phyloP scores from a whole-genome alignment of 1,140 invertebrate species.

The Orussus abietinus region DNA sequence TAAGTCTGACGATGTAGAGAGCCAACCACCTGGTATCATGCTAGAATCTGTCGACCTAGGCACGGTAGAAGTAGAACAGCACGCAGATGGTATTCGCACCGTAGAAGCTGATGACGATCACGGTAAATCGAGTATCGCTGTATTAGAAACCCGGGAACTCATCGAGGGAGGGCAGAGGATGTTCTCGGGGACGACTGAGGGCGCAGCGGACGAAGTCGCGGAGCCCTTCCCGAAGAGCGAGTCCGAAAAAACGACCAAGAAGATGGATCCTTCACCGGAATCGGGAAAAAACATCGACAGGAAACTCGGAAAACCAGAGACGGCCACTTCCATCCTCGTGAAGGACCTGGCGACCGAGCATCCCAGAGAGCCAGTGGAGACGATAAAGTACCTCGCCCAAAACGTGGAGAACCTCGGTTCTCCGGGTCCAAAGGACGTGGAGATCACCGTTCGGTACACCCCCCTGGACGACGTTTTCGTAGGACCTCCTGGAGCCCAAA shows the following conservation, averaged over 20 bases:
- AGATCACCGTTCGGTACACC: constrained; percentile 11
- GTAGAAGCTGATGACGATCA: constrained; percentile 35
- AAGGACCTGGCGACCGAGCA: too few species aligned
- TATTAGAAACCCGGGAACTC: constrained; percentile 22
- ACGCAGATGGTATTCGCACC: constrained; percentile 42
- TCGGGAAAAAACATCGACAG: not conserved
- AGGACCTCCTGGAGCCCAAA: constrained; percentile 13
- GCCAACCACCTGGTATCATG: constrained; percentile 35
- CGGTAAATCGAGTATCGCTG: constrained; percentile 29
- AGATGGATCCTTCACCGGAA: not conserved
- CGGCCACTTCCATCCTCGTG: too few species aligned
- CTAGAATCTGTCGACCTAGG: constrained; percentile 45
- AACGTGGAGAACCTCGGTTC: too few species aligned
- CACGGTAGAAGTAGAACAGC: constrained; percentile 51
- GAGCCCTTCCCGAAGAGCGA: not conserved
- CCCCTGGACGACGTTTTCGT: constrained; percentile 7
- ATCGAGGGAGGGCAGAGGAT: constrained; percentile 6
- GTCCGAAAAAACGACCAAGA: constrained; percentile 5
- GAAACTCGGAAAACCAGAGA: not conserved
- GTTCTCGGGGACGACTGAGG: not conserved
- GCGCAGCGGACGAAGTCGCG: constrained; percentile 2
- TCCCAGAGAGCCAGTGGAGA: too few species aligned
- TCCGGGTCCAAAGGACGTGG: constrained; percentile 2
- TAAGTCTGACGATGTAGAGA: constrained; percentile 45
- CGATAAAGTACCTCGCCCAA: too few species aligned